phyloP scores from a whole-genome alignment of 2,888 invertebrate genomes.

The Cantharis nigra region DNA sequence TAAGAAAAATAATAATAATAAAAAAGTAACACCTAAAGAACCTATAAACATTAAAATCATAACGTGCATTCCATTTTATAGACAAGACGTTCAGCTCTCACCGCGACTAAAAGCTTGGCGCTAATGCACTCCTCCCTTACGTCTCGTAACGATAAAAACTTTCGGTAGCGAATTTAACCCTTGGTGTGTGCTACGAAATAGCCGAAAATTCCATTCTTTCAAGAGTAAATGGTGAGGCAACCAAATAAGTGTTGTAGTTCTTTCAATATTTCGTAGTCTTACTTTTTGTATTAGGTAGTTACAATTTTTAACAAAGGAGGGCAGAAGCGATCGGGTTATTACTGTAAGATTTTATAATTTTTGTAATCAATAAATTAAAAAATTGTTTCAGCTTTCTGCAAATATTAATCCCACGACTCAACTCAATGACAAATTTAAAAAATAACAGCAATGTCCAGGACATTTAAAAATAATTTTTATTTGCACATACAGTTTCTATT shows the following conservation, averaged over 20 bases:
- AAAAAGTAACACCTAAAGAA: constrained; percentile 11
- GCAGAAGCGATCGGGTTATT: constrained; percentile 16
- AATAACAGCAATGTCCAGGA: neutral
- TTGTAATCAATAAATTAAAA: neutral
- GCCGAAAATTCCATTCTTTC: constrained; percentile 3
- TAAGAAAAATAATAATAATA: neutral
- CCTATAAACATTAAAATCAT: constrained; percentile 35
- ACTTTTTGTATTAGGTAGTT: constrained; percentile 4
- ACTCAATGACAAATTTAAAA: neutral
- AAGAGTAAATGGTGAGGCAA: constrained; percentile 18
- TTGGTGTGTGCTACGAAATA: neutral
- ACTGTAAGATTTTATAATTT: neutral
- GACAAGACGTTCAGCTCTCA: constrained; percentile 44
- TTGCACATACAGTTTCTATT: neutral
- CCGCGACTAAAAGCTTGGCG: constrained; percentile 47
- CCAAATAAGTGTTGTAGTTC: constrained; percentile 24
- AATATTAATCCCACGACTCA: neutral
- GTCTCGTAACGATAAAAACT: constrained; percentile 26
- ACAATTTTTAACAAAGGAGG: constrained; percentile 6
- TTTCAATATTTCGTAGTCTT: constrained; percentile 13
- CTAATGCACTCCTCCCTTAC: constrained; percentile 45
- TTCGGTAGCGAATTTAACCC: constrained; percentile 17
- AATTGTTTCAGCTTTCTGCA: neutral
- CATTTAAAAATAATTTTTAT: neutral
- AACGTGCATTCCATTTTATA: constrained; percentile 45